phyloP scores from a whole-genome alignment of 2,888 invertebrate species.

The Hemaris fuciformis region DNA sequence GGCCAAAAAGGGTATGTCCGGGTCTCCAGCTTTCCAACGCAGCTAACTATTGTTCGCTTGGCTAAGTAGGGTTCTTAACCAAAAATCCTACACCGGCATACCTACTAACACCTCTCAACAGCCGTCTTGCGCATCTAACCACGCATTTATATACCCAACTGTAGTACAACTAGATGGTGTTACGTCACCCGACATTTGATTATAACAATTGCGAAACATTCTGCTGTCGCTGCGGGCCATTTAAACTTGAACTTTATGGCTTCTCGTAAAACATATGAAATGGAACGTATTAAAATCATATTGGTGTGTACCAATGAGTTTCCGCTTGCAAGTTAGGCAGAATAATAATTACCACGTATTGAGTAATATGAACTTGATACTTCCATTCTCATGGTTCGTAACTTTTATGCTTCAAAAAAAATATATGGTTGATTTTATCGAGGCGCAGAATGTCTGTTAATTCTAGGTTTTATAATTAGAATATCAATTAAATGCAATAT shows the following conservation, averaged over 20 bases:
- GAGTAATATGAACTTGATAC: not conserved
- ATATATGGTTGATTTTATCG: too few relatives aligned
- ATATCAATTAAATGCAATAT: too few relatives aligned
- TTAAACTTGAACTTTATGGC: conserved; percentile 9
- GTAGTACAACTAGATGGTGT: not conserved
- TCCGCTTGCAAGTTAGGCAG: not conserved
- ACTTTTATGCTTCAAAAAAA: not conserved
- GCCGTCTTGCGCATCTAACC: too few relatives aligned
- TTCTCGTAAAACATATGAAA: conserved; percentile 18
- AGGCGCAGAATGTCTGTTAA: too few relatives aligned
- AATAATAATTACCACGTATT: not conserved
- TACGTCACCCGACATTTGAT: conserved; percentile 9
- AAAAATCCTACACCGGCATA: too few relatives aligned
- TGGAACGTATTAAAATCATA: conserved; percentile 18
- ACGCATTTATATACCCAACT: too few relatives aligned
- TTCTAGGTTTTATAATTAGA: too few relatives aligned
- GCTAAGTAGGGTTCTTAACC: too few relatives aligned
- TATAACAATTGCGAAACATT: conserved; percentile 1
- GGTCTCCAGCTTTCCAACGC: too few relatives aligned
- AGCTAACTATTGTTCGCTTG: too few relatives aligned
- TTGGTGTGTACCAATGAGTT: conserved; percentile 19
- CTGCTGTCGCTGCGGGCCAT: not conserved
- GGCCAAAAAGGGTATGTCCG: too few relatives aligned
- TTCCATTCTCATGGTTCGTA: not conserved
- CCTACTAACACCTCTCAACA: too few relatives aligned